A percentile compares a stretch with the other conserved stretches of the same genome.
These are phyloP conservation scores for Steinernema feltiae DNA, from an alignment of 1,140 invertebrate species.

Conservation along the genomic window DNA sequence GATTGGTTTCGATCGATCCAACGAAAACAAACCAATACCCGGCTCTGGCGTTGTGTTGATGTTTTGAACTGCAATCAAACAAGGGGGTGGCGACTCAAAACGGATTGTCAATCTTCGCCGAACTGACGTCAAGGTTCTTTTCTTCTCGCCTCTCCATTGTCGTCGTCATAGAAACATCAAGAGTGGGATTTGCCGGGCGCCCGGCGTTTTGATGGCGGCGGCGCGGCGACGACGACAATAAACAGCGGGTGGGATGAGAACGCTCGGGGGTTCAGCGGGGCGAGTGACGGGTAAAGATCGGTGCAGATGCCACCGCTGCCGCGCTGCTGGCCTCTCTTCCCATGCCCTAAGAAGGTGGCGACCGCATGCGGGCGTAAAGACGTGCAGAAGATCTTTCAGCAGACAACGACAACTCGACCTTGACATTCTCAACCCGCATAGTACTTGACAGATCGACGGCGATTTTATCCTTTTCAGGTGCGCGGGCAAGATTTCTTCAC, in stretches of 20 bases:
- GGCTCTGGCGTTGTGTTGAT: too few relatives aligned
- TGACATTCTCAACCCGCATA: slow-evolving; percentile 12
- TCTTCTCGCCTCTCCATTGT: slow-evolving; percentile 20
- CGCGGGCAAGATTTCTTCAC: neutral
- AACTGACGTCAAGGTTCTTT: slow-evolving; percentile 13
- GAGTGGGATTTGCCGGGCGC: neutral
- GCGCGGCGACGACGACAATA: neutral
- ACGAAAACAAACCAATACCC: too few relatives aligned
- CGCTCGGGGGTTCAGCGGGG: neutral
- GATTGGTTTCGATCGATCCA: too few relatives aligned
- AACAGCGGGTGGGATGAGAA: slow-evolving; percentile 11
- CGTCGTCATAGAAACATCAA: slow-evolving; percentile 20
- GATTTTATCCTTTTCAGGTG: neutral
- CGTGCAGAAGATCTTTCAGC: neutral
- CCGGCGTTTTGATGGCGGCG: neutral
- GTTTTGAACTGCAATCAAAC: neutral
- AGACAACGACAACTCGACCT: slow-evolving; percentile 12
- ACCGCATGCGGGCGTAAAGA: neutral
- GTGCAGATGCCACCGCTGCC: neutral
- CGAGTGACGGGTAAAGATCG: neutral
- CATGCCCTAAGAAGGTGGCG: neutral
- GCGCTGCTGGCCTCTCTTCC: neutral
- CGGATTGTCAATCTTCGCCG: neutral
- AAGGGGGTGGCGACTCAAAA: neutral
- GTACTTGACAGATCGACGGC: slow-evolving; percentile 7